Conservation (phyloP, 2,888 invertebrate species). For the Lycophotia porphyrea region DNA sequence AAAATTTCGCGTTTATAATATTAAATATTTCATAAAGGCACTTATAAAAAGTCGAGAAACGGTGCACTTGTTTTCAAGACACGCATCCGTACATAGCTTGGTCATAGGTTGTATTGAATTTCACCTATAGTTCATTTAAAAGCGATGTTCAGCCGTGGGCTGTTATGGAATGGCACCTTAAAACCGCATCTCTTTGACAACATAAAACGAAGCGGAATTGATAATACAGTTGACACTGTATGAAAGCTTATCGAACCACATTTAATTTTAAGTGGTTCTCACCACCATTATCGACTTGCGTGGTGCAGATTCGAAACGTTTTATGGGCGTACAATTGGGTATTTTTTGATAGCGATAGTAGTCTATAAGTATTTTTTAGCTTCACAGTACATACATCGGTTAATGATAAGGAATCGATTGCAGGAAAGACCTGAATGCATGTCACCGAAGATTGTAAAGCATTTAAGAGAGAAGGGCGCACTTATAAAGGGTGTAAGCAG, state of each 20-base stretch:
- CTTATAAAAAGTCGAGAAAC: too few species aligned
- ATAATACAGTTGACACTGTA: slow-evolving; percentile 38
- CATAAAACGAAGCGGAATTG: slow-evolving; percentile 43
- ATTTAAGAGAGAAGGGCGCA: too few species aligned
- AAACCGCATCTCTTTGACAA: slow-evolving; percentile 19
- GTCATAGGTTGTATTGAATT: background rate
- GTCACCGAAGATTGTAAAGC: background rate
- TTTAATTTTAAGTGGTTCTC: slow-evolving; percentile 56
- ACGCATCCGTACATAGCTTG: too few species aligned
- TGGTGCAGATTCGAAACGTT: slow-evolving; percentile 16
- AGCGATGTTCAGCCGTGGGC: background rate
- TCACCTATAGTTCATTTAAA: background rate
- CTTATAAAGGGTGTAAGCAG: too few species aligned
- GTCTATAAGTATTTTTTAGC: background rate
- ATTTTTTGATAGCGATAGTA: slow-evolving; percentile 18
- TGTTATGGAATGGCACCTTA: background rate
- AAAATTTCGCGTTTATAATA: too few species aligned
- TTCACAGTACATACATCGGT: background rate
- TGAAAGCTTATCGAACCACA: slow-evolving; percentile 48
- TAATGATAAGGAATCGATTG: background rate
- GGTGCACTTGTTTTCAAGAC: background rate
- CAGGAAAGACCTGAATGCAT: background rate
- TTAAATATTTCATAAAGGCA: too few species aligned
- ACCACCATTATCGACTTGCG: slow-evolving; percentile 25
- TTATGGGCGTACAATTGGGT: slow-evolving; percentile 10